Conservation (phyloP, 2,797 vertebrate genomes). For the Hoplostethus atlanticus region DNA sequence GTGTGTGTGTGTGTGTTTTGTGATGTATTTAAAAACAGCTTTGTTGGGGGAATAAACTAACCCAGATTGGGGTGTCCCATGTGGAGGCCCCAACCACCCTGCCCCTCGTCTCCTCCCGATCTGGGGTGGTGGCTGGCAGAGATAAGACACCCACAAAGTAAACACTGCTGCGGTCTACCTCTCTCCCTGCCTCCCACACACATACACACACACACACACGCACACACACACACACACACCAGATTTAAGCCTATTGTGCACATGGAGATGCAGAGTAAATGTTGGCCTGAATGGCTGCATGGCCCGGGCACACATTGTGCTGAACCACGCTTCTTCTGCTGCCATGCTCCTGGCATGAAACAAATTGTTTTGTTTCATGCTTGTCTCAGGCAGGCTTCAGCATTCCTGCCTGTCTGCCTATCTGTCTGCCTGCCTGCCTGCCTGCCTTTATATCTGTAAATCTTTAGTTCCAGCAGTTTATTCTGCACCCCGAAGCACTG, state of each 20-base stretch:
- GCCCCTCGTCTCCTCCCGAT: constrained; percentile 24
- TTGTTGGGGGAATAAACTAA: constrained; percentile 24
- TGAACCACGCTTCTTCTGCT: constrained; percentile 23
- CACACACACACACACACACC: neutral
- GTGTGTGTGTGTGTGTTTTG: neutral
- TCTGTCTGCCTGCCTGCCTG: constrained; percentile 24
- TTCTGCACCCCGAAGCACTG: constrained; percentile 29
- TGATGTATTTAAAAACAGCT: constrained; percentile 30
- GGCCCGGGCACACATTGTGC: constrained; percentile 8
- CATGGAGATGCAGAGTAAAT: constrained; percentile 37
- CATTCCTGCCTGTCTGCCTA: constrained; percentile 27
- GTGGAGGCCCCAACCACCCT: constrained; percentile 17
- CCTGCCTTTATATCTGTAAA: constrained; percentile 41
- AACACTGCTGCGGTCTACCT: constrained; percentile 37
- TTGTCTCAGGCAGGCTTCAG: neutral
- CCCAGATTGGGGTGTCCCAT: constrained; percentile 17
- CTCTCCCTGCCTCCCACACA: neutral
- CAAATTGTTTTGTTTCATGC: neutral
- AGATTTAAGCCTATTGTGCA: constrained; percentile 25
- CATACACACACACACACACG: neutral
- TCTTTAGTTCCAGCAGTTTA: constrained; percentile 35
- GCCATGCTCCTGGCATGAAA: constrained; percentile 28
- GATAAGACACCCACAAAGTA: constrained; percentile 58
- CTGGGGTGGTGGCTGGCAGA: constrained; percentile 42
- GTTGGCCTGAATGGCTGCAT: constrained; percentile 29